Evolutionary conservation across 1,140 invertebrate species (phyloP).

Genomic region (Neotoxoptera formosana): DNA sequence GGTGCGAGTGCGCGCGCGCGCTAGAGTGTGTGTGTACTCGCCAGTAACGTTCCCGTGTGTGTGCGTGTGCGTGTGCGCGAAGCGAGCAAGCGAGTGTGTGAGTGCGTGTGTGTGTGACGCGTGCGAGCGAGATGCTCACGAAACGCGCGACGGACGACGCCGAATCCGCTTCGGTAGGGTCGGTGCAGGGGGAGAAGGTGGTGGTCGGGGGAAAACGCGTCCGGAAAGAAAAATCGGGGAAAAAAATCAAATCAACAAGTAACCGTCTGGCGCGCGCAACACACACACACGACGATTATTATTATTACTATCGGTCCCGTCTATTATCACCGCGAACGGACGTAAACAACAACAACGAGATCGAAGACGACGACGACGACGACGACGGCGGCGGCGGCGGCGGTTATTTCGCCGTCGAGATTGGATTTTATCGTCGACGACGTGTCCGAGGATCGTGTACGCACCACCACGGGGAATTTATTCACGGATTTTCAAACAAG

Average conservation of each 20-base stretch:
- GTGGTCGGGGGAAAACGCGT: neutral
- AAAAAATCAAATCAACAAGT: slow-evolving; percentile 42
- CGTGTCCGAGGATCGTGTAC: too few relatives aligned
- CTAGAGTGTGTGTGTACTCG: neutral
- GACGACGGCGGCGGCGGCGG: too few relatives aligned
- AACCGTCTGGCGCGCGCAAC: slow-evolving; percentile 5
- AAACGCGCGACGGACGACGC: slow-evolving; percentile 1
- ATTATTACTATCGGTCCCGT: neutral
- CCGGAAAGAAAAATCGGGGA: neutral
- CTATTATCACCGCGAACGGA: neutral
- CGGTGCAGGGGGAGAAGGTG: neutral
- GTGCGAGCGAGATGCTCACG: neutral
- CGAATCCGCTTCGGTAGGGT: neutral
- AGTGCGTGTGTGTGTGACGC: neutral
- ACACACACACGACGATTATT: slow-evolving; percentile 3
- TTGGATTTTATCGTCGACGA: neutral
- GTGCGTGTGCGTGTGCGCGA: neutral
- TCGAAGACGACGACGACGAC: too few relatives aligned
- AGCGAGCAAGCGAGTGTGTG: neutral
- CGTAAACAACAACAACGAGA: neutral
- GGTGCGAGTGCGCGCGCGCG: neutral
- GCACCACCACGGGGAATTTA: neutral
- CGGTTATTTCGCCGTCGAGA: neutral
- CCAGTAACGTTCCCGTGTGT: neutral
- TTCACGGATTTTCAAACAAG: neutral